Base-by-base conservation (phyloP, 2,888 invertebrate genomes). In the Leptinotarsa juncta region DNA sequence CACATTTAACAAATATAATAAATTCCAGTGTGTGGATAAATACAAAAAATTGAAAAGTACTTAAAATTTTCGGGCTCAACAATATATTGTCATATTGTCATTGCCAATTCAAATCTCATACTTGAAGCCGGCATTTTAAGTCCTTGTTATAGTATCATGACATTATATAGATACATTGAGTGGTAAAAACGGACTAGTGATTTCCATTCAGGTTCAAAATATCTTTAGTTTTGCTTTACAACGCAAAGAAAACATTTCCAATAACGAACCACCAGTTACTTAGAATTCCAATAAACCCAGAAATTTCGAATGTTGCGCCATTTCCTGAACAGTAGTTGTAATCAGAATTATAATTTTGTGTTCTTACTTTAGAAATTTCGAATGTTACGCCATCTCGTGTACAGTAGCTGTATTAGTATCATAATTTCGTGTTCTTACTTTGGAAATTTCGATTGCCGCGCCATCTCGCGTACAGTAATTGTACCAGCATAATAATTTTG, bases 1-100 rank as follows among this genome's bases (percentile, higher is more conserved):
- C 72, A 78, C 75, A 76, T 76, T 74, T 70, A 75, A 73, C 73
- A 75, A 77, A 71, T 71, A 74, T 72, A 67, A 32, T 42, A 42
- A 65, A 70, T 53, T 16, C 53, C 65, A 70, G 16, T 66, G 66
- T 70, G 67, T 70, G 67, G 69, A 67, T 48, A 15, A 23, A 66
- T 70, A 66, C 60, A 70, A 73, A 72, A 68, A 60, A 67, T 67
- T 72, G 12, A 67, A 49, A n/a, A 67, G 67, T 15, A 48, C 51
- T 55, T 66, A 55, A 55, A 71, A 66, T 51, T 67, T 53, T 55
- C 51, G 49, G 48, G 71, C 57, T 48, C 51, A 32, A 16, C n/a
- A n/a, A 32, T 26, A 71, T 65, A 71, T 65, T 53, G 71, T 71
- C 20, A 20, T 20, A 20, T 20, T 20, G 1, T 20, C 65, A 10